A percentile compares a stretch with the other conserved stretches of the same genome.
Conservation (phyloP, 2,113 vertebrate species). For the Periophthalmus modestus region DNA sequence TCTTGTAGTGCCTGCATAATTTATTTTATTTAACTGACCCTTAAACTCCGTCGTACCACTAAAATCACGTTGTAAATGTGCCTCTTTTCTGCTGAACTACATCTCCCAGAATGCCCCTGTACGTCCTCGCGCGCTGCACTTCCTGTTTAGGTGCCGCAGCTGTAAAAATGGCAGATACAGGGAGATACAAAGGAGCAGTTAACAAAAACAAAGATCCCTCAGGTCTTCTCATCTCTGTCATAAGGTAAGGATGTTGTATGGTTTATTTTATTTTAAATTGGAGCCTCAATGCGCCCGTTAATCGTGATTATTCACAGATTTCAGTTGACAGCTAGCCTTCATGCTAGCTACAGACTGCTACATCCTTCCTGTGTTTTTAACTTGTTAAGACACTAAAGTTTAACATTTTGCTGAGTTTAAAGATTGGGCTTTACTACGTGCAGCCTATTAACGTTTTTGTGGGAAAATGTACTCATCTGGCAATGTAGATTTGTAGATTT, state of each 20-base stretch:
- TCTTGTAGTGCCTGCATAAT: too few relatives aligned
- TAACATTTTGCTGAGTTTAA: not conserved
- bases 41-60: too few relatives aligned
- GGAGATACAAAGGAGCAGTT: conserved; percentile 86
- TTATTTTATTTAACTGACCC: too few relatives aligned
- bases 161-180: conserved; percentile 83
- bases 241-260: conserved; percentile 82
- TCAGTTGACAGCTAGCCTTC: conserved; percentile 36
- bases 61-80: too few relatives aligned
- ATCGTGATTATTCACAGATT: not conserved
- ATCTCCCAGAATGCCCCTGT: conserved; percentile 71
- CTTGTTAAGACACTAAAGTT: not conserved
- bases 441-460: not conserved
- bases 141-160: conserved; percentile 62
- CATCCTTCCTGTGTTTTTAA: conserved; percentile 42
- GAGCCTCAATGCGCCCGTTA: not conserved
- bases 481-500: too few relatives aligned
- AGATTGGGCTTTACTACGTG: not conserved
- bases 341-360: conserved; percentile 52
- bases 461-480: too few relatives aligned
- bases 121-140: conserved; percentile 19
- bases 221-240: conserved; percentile 97
- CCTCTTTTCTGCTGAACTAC: conserved; percentile 60
- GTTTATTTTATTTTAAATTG: not conserved
- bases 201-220: conserved; percentile 98